Evolutionary conservation across 2,113 vertebrate species (phyloP), one percentile per base, ranked within the genome.

Genomic region (Elephas maximus): DNA sequence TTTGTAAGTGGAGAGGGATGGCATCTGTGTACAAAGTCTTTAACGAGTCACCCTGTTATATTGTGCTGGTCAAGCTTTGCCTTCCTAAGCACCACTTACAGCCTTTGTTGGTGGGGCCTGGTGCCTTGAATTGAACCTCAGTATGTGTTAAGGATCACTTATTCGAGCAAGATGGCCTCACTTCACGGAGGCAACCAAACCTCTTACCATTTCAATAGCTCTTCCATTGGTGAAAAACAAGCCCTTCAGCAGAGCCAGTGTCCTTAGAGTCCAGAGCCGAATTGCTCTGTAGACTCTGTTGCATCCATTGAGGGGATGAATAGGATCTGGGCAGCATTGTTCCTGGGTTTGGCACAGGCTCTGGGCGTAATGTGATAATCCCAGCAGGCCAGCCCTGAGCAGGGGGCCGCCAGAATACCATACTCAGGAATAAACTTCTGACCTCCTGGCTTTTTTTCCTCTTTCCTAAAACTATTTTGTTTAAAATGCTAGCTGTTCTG

Each of bases 341-440:
- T 97, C 69, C 96, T 78, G 76, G 83, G 65, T 45, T 97, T 97
- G 94, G 97, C 97, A 97, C 6, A 0, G 8, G 24, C 9, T 2
- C 0, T 2, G 6, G 0, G 4, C 5, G 67, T 94, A 98, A 98
- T 71, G 82, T 90, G 94, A 98, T 98, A 97, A 98, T 98, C 97
- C 95, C 96, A 37, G 57, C 91, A 96, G 79, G 83, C 97, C 8
- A 0, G 28, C 67, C 80, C 76, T 33, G 5, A 21, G 6, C 44
- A 79, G 74, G 89, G 77, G 88, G 88, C 88, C 24, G 83, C 96
- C 41, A 97, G 95, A 95, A 78, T 51, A 5, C 63, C 44, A 3
- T 89, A 73, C 93, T 98, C 0, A 0, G 94, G 94, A 81, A 83
- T 98, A 97, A 98, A 98, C 97, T 98, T 97, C 97, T 98, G 98